Evolutionary conservation across 2,888 invertebrate genomes (phyloP).

Genomic region (Limnephilus marmoratus): DNA sequence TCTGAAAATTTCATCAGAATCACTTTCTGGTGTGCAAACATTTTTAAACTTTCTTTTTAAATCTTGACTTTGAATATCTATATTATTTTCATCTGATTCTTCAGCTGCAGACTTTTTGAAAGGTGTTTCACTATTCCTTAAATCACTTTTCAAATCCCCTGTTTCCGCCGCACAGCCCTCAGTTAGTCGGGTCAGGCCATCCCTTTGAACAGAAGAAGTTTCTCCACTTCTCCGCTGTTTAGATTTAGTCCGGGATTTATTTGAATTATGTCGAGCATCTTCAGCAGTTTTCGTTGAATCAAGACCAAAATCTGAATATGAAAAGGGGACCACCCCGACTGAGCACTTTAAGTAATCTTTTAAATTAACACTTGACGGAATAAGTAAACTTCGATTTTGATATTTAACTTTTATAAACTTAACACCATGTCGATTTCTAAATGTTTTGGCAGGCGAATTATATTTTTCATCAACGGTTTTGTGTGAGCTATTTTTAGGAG

Average conservation of each 20-base stretch:
- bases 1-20: not conserved
- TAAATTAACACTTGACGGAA: conserved; percentile 71
- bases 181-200: not conserved
- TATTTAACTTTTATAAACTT: conserved; percentile 14
- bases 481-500: not conserved
- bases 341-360: conserved; percentile 72
- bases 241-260: conserved; percentile 20
- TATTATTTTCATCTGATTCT: not conserved
- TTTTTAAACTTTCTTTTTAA: conserved; percentile 16
- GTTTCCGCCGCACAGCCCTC: not conserved
- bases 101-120: not conserved
- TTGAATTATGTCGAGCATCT: not conserved
- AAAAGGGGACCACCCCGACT: conserved; percentile 6
- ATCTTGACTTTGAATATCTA: not conserved
- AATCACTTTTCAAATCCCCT: not conserved
- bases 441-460: not conserved
- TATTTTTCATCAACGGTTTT: not conserved
- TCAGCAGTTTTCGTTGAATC: not conserved
- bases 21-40: not conserved
- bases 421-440: not conserved
- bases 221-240: conserved; percentile 23
- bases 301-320: not conserved
- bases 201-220: not conserved
- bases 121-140: conserved; percentile 6
- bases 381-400: conserved; percentile 53